A percentile compares a stretch with the other conserved stretches of the same genome.
These are phyloP conservation scores for Cyprinodon diabolis DNA, from an alignment of 2,797 vertebrate species.

Conservation along the genomic window DNA sequence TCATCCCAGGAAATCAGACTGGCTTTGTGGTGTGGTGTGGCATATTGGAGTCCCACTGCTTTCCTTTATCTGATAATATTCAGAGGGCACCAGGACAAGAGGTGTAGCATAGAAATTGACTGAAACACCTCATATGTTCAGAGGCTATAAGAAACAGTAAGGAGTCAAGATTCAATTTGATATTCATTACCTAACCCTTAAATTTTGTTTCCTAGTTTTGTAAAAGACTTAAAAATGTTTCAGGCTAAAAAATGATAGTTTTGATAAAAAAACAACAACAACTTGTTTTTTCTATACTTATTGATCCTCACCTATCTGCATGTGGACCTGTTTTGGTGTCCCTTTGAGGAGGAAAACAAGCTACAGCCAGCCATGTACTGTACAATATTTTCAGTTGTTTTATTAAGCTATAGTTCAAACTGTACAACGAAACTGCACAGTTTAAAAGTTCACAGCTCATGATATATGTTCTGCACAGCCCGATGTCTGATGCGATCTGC, in stretches of 20 bases:
- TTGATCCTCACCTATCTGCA: too few species aligned
- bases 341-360: too few species aligned
- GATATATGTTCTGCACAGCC: too few species aligned
- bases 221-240: slow-evolving; percentile 5
- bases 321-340: too few species aligned
- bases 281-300: too few species aligned
- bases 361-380: too few species aligned
- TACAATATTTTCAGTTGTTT: too few species aligned
- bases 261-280: not conserved
- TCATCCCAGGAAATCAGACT: slow-evolving; percentile 47
- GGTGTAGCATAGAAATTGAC: slow-evolving; percentile 35
- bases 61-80: slow-evolving; percentile 54
- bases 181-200: slow-evolving; percentile 17
- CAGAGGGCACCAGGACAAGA: slow-evolving; percentile 19
- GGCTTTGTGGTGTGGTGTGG: slow-evolving; percentile 36
- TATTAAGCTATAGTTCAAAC: too few species aligned
- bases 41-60: slow-evolving; percentile 48
- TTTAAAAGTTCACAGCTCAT: too few species aligned
- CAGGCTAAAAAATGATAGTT: not conserved
- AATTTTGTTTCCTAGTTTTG: slow-evolving; percentile 14
- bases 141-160: slow-evolving; percentile 49
- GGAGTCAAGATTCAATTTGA: slow-evolving; percentile 26
- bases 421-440: too few species aligned
- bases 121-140: slow-evolving; percentile 19
- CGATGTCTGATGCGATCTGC: too few species aligned